Evolutionary conservation across 1,140 invertebrate species (phyloP), one percentile per base, ranked within the genome.

Genomic region (Calycopis cecrops): DNA sequence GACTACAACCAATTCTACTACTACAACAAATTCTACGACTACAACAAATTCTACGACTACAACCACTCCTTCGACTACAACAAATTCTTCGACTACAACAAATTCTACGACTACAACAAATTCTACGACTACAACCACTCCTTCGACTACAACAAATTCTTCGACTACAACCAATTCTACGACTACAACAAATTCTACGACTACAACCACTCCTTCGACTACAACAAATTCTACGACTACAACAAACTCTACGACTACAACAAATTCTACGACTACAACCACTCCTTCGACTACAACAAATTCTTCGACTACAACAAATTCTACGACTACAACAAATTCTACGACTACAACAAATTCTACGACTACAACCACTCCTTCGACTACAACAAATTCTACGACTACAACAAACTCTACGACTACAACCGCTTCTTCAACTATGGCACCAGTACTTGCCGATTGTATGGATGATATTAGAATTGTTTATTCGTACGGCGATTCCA

Each of bases 401-500:
- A 11, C 35, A 40, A 49, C 44, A 35, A 49, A n/a, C 3, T 21
- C 0, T 34, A 34, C 35, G 6, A 50, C 35, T 8, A 48, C 28
- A 9, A 18, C 42, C 18, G 8, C 37, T 12, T 0, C 37, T 9
- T 7, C 47, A 28, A 3, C 12, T 10, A 9, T 17, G 3, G n/a
- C 35, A 33, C 10, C 9, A 21, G 34, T 14, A 42, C 1, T 17
- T 35, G 3, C 2, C 2, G 21, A 28, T 3, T 28, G 21, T 28
- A 2, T 3, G 6, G 21, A 28, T 28, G 2, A 28, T 28, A 28
- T 28, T 28, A 28, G 6, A 3, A 6, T 3, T 2, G 21, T 28
- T 28, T 59, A 52, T 9, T 9, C 50, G 3, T 49, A 58, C 4
- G 55, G 57, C 3, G 66, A 68, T 57, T 38, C 53, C 14, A 35